Percentiles rank a stretch among this genome's conserved stretches.
Evolutionary conservation across 2,888 invertebrate genomes (phyloP).

Genomic region (Gerris lacustris): DNA sequence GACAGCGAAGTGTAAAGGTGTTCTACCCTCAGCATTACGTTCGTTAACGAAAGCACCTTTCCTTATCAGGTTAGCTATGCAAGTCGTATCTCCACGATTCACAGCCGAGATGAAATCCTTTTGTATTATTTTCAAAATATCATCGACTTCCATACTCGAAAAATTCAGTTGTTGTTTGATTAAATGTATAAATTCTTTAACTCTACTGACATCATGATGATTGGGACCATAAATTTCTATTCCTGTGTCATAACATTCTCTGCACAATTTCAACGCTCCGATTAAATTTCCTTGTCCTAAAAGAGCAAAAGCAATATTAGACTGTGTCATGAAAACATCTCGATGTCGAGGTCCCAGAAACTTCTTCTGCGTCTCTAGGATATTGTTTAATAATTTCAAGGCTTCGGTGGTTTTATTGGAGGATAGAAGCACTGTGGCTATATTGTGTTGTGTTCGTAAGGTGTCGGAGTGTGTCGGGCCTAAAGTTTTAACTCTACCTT

Average conservation of each 20-base stretch:
- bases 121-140: neutral
- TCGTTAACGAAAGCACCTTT: neutral
- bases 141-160: neutral
- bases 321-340: neutral
- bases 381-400: conserved; percentile 7
- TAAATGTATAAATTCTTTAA: neutral
- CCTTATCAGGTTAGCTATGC: neutral
- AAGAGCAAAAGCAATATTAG: neutral
- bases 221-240: neutral
- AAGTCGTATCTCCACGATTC: neutral
- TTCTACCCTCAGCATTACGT: neutral
- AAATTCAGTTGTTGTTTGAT: neutral
- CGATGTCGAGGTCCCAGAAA: neutral
- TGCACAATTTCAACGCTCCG: neutral
- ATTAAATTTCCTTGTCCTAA: neutral
- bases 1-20: neutral
- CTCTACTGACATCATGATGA: neutral
- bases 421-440: neutral
- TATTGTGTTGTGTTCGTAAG: neutral
- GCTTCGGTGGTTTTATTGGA: neutral
- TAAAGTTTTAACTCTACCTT: neutral
- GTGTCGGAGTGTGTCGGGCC: neutral
- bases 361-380: conserved; percentile 5
- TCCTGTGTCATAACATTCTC: neutral
- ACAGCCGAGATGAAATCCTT: neutral